Percentiles rank a stretch among this genome's conserved stretches.
Evolutionary conservation across 2,888 invertebrate species (phyloP).

Genomic region (Pomacea canaliculata): DNA sequence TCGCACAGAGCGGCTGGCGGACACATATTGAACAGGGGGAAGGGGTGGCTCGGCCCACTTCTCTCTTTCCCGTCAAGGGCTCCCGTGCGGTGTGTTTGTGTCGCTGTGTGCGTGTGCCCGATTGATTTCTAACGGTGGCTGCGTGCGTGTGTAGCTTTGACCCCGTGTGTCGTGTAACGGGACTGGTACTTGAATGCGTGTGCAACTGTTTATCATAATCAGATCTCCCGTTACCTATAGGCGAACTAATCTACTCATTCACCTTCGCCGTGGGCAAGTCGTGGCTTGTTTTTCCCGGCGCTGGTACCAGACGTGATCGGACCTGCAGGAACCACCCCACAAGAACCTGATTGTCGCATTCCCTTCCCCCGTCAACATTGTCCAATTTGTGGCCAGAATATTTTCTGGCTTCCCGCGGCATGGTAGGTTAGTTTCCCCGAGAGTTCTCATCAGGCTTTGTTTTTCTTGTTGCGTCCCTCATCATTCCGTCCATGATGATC

Average conservation of each 20-base stretch:
- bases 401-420: too few relatives aligned
- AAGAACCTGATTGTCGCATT: too few relatives aligned
- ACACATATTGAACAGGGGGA: neutral
- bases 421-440: too few relatives aligned
- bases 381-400: too few relatives aligned
- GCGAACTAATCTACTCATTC: slow-evolving; percentile 6
- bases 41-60: neutral
- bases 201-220: neutral
- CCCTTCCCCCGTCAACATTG: too few relatives aligned
- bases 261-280: slow-evolving; percentile 13
- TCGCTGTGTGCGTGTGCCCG: neutral
- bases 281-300: slow-evolving; percentile 21
- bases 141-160: neutral
- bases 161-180: neutral
- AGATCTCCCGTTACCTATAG: neutral
- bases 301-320: neutral
- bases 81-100: too few relatives aligned
- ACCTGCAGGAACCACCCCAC: too few relatives aligned
- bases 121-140: neutral
- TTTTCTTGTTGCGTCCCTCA: too few relatives aligned
- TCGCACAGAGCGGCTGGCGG: neutral
- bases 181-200: slow-evolving; percentile 12
- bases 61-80: neutral
- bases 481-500: slow-evolving; percentile 51
- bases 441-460: too few relatives aligned